These are phyloP conservation scores for Onychomys leucogaster DNA, from an alignment of 2,797 vertebrate genomes.

Conservation along the genomic window DNA sequence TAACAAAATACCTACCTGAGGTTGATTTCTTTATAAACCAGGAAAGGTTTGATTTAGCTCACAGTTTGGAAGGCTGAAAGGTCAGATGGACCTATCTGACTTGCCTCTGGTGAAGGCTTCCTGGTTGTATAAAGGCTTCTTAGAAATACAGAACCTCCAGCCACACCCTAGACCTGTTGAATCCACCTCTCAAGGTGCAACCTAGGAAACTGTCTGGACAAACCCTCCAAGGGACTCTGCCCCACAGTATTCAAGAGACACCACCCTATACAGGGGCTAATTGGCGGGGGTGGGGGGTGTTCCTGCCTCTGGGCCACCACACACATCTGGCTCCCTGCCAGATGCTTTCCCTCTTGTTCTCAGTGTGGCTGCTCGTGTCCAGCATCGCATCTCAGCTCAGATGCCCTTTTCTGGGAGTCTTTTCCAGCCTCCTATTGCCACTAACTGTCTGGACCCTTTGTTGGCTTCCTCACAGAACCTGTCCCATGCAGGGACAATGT, in stretches of 20 bases:
- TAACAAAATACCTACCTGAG: neutral
- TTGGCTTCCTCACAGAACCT: neutral
- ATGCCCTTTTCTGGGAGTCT: neutral
- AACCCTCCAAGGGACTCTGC: neutral
- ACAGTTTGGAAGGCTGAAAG: neutral
- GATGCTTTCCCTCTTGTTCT: neutral
- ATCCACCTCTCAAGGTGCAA: neutral
- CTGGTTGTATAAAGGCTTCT: too few relatives aligned
- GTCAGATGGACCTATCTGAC: too few relatives aligned
- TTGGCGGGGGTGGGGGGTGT: accelerated
- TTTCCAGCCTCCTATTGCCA: accelerated
- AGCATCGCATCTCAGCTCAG: neutral
- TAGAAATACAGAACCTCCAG: neutral
- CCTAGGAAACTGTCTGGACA: neutral
- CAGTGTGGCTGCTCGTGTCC: neutral
- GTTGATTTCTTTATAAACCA: neutral
- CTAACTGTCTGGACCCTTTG: neutral
- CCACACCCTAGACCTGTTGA: neutral
- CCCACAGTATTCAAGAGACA: neutral
- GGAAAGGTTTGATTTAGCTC: neutral
- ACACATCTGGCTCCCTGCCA: accelerated
- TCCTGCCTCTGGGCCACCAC: neutral
- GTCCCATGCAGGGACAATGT: accelerated
- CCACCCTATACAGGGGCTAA: neutral
- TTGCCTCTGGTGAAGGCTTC: neutral